A percentile compares a stretch with the other conserved stretches of the same genome.
phyloP scores from a whole-genome alignment of 2,888 invertebrate species.

The Standfussiana lucernea region DNA sequence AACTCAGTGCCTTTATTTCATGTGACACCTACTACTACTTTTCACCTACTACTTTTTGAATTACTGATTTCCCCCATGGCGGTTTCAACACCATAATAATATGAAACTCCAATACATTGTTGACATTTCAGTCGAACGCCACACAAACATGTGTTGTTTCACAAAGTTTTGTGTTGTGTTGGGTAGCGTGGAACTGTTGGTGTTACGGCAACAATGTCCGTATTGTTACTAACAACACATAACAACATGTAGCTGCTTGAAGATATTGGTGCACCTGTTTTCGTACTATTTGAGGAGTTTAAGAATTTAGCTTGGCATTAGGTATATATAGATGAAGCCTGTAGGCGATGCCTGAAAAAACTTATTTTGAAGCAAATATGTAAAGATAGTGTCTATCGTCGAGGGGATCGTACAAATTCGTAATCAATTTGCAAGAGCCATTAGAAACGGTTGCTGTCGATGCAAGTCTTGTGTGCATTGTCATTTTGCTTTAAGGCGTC shows the following conservation, averaged over 20 bases:
- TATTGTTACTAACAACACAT: not conserved
- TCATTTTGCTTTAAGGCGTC: too few species aligned
- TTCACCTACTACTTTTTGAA: too few species aligned
- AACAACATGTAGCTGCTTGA: not conserved
- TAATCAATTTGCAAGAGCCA: not conserved
- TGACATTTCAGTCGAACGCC: conserved; percentile 4
- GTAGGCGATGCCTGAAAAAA: not conserved
- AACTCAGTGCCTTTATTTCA: not conserved
- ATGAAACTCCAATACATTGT: not conserved
- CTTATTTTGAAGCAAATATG: not conserved
- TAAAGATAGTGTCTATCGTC: too few species aligned
- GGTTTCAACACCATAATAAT: not conserved
- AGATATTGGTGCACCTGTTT: not conserved
- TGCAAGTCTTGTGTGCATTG: too few species aligned
- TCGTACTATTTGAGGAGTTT: not conserved
- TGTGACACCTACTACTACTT: too few species aligned
- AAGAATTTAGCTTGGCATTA: not conserved
- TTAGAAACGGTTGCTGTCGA: not conserved
- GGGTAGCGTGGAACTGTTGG: not conserved
- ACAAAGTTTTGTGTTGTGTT: conserved; percentile 13
- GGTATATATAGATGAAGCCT: too few species aligned
- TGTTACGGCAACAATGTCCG: conserved; percentile 11
- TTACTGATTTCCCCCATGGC: not conserved
- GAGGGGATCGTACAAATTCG: not conserved
- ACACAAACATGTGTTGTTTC: conserved; percentile 18